These are phyloP conservation scores for Paralvinella palmiformis DNA, from an alignment of 1,140 invertebrate genomes.

Conservation along the genomic window DNA sequence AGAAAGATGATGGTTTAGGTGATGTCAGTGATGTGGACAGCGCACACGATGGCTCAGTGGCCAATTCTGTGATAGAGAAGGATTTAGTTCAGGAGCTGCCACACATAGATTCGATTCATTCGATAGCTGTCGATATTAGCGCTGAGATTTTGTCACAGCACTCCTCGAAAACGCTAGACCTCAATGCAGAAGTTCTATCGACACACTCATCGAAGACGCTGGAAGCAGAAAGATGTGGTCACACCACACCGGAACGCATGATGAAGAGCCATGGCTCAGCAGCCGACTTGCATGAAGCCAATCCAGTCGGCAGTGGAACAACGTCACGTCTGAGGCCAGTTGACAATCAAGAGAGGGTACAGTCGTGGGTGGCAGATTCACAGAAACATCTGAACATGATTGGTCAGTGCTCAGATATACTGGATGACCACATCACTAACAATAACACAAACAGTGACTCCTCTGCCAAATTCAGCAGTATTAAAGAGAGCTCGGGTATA, in stretches of 20 bases:
- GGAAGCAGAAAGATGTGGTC: constrained; percentile 23
- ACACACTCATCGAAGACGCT: constrained; percentile 33
- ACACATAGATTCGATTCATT: constrained; percentile 45
- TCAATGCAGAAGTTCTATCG: constrained; percentile 33
- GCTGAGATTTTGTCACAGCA: constrained; percentile 42
- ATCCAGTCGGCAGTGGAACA: background rate
- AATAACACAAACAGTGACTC: too few species aligned
- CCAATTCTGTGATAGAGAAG: background rate
- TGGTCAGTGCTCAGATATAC: too few species aligned
- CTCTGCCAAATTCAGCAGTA: too few species aligned
- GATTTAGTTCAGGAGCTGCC: constrained; percentile 23
- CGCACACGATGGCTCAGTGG: constrained; percentile 23
- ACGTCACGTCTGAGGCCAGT: background rate
- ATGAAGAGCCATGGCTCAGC: constrained; percentile 10
- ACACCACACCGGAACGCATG: constrained; percentile 15
- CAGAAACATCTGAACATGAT: too few species aligned
- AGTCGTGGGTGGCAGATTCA: constrained; percentile 22
- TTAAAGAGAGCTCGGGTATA: too few species aligned
- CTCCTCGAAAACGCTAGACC: constrained; percentile 32
- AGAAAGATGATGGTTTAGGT: constrained; percentile 38
- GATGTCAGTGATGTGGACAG: constrained; percentile 40
- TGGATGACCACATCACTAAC: too few species aligned
- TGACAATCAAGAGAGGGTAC: constrained; percentile 18
- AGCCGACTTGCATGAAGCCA: background rate
- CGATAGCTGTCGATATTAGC: constrained; percentile 30